These are phyloP conservation scores for Pinna nobilis DNA, from an alignment of 1,140 invertebrate genomes.

Conservation along the genomic window DNA sequence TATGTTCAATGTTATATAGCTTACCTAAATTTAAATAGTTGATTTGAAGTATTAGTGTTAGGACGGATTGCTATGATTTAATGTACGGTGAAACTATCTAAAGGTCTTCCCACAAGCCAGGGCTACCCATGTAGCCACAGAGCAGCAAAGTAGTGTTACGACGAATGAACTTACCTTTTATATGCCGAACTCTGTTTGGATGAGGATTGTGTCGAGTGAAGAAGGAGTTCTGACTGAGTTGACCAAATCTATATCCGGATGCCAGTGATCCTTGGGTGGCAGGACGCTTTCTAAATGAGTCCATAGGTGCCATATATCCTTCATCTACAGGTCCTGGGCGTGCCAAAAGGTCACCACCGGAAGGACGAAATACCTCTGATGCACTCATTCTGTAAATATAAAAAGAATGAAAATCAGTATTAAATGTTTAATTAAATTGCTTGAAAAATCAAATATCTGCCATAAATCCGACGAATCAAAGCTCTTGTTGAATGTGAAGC, in stretches of 20 bases:
- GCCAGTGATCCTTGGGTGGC: constrained; percentile 57
- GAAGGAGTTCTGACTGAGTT: constrained; percentile 72
- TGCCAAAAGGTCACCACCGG: constrained; percentile 53
- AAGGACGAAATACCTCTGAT: constrained; percentile 62
- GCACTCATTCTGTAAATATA: constrained; percentile 52
- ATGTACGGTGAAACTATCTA: no score
- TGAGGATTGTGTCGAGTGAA: constrained; percentile 74
- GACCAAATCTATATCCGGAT: constrained; percentile 69
- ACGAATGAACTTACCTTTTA: constrained; percentile 66
- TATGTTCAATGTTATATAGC: no score
- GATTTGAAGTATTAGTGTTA: no score
- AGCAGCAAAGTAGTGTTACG: neutral
- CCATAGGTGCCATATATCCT: constrained; percentile 39
- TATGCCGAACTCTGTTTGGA: constrained; percentile 69
- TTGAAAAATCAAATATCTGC: no score
- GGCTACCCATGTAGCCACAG: no score
- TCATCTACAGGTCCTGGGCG: constrained; percentile 49
- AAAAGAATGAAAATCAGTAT: no score
- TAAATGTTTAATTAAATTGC: no score
- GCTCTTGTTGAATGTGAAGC: no score
- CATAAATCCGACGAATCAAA: no score
- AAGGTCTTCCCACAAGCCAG: no score
- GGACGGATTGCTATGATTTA: no score
- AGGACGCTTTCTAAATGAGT: constrained; percentile 55
- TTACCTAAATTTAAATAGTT: no score